A percentile compares a stretch with the other conserved stretches of the same genome.
Evolutionary conservation across 2,888 invertebrate species (phyloP).

Genomic region (Mesorhabditis spiculigera): DNA sequence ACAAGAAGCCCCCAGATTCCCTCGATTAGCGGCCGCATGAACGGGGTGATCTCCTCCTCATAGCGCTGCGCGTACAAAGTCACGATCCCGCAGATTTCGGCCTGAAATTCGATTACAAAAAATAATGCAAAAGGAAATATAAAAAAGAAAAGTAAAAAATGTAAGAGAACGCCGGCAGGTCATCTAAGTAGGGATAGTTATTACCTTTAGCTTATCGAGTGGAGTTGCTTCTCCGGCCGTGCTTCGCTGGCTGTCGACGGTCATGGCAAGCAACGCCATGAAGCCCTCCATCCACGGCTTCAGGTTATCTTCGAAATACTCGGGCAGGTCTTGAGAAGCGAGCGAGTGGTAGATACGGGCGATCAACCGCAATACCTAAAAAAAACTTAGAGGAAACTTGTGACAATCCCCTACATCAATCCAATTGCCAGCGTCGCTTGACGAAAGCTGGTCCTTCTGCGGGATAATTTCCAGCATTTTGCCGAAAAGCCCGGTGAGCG

Average conservation of each 20-base stretch:
- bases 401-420: constrained; percentile 29
- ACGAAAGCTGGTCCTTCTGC: constrained; percentile 18
- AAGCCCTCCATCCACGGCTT: constrained; percentile 88
- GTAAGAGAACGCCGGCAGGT: neutral
- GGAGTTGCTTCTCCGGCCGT: constrained; percentile 44
- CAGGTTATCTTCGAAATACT: constrained; percentile 96
- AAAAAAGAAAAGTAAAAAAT: neutral
- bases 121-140: too few relatives aligned
- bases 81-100: constrained; percentile 90
- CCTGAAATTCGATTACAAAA: constrained; percentile 16
- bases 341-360: constrained; percentile 80
- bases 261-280: constrained; percentile 72
- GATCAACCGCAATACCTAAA: constrained; percentile 12
- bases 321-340: constrained; percentile 94
- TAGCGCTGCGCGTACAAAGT: constrained; percentile 91
- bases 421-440: constrained; percentile 23
- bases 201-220: constrained; percentile 40
- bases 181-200: neutral
- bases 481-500: constrained; percentile 83
- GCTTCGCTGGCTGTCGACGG: constrained; percentile 25
- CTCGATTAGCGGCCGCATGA: constrained; percentile 85
- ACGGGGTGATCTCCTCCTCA: constrained; percentile 89
- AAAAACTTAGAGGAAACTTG: constrained; percentile 2
- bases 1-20: constrained; percentile 87
- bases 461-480: constrained; percentile 64